Conservation (phyloP, 2,888 invertebrate species). For the Mycalesis mineus region DNA sequence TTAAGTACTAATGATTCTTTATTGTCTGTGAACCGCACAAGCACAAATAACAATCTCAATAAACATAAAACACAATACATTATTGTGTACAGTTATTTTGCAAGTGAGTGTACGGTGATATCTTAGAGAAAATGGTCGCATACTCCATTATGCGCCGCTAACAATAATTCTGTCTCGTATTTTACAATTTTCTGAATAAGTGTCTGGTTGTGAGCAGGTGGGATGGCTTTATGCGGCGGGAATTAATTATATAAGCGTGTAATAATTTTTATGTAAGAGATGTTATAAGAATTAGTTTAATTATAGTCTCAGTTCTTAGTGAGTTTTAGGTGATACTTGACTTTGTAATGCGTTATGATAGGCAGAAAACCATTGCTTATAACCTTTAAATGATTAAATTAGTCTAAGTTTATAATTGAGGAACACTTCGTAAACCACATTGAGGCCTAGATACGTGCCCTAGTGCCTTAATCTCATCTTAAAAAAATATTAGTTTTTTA, state of each 20-base stretch:
- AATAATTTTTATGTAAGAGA: too few relatives aligned
- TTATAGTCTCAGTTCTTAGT: too few relatives aligned
- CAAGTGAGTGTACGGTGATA: conserved; percentile 24
- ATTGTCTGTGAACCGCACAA: conserved; percentile 5
- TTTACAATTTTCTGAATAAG: conserved; percentile 60
- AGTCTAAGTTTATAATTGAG: too few relatives aligned
- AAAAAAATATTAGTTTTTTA: too few relatives aligned
- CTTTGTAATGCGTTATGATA: too few relatives aligned
- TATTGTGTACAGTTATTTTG: conserved; percentile 25
- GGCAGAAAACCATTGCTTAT: too few relatives aligned
- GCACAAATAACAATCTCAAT: conserved; percentile 20
- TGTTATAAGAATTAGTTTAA: too few relatives aligned
- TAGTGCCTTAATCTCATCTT: too few relatives aligned
- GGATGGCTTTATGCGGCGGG: conserved; percentile 41
- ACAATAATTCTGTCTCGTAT: conserved; percentile 60
- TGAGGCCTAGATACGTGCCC: too few relatives aligned
- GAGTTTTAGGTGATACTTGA: too few relatives aligned
- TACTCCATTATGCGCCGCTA: conserved; percentile 39
- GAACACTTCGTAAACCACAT: too few relatives aligned
- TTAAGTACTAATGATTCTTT: conserved; percentile 33
- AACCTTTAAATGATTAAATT: too few relatives aligned
- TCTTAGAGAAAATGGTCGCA: conserved; percentile 26
- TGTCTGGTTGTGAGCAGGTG: conserved; percentile 42
- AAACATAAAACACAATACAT: conserved; percentile 24
- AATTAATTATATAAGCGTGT: not conserved